Base-by-base conservation (phyloP, 2,888 invertebrate genomes). In the Cheilosia variabilis region DNA sequence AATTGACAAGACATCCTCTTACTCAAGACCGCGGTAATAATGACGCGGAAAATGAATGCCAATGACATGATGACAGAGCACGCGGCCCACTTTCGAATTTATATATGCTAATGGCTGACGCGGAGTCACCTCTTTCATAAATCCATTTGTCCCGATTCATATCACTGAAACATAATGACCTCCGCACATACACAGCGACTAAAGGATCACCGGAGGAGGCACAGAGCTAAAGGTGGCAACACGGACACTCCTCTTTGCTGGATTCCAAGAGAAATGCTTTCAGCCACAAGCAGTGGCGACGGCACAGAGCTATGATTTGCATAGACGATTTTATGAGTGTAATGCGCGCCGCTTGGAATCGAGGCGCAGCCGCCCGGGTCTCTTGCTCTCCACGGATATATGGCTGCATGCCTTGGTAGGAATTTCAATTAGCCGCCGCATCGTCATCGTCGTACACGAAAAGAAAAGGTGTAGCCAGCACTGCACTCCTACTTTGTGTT, bases 181-280 rank as follows among this genome's bases (percentile, higher is more conserved):
- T 76, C 13, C 10, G 15, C 9, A 31, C 9, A 31, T 2, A 31
- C 31, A 9, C 31, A 31, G 31, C 31, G 7, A 6, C 27, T 53
- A 66, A 69, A 76, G 80, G 77, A 82, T 66, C 58, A 60, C 41
- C 60, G 22, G 63, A 58, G 31, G 7, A 76, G 52, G 19, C 53
- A 24, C 71, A 27, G 41, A 78, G 62, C 52, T 57, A 69, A 68
- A 73, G 45, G 79, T 68, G 66, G 66, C 62, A 50, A 47, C 62
- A 53, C 10, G 2, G 83, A 73, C 78, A 78, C 83, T 63, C 83
- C 83, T 83, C 83, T 72, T 78, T 73, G 7, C 15, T 52, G 72
- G 72, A 50, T 78, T 72, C 55, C 41, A 55, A 73, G 72, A 57
- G 72, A 78, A 83, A 83, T 83, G 78, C 83, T 78, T 83, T 73